phyloP scores from a whole-genome alignment of 2,113 vertebrate species.

The Ardeotis arabs region DNA sequence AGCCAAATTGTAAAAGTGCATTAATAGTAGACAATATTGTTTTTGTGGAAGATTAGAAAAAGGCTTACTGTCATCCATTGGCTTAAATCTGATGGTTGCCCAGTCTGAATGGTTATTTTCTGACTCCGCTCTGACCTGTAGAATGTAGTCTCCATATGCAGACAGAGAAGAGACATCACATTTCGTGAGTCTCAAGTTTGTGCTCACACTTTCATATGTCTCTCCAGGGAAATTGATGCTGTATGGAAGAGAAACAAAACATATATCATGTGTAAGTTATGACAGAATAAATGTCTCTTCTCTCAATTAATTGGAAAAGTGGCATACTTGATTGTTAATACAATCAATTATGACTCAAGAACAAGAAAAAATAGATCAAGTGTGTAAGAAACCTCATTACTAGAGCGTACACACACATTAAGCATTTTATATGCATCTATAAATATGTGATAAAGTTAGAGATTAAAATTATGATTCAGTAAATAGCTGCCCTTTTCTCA shows the following conservation, averaged over 20 bases:
- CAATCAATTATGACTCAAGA: accelerated
- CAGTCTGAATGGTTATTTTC: slow-evolving; percentile 42
- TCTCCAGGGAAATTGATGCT: not conserved
- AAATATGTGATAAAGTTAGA: not conserved
- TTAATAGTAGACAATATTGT: not conserved
- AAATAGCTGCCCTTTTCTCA: not conserved
- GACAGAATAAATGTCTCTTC: not conserved
- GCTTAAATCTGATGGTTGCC: slow-evolving; percentile 61
- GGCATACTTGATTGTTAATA: not conserved
- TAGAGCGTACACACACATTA: too few relatives aligned
- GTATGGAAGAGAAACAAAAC: not conserved
- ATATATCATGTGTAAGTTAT: not conserved
- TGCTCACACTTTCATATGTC: not conserved
- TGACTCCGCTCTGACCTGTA: slow-evolving; percentile 63
- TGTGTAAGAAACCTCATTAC: not conserved
- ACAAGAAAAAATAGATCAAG: not conserved
- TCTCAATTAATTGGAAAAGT: not conserved
- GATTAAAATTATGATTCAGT: not conserved
- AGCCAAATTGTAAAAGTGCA: not conserved
- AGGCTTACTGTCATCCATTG: slow-evolving; percentile 76
- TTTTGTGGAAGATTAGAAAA: not conserved
- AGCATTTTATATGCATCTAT: not conserved
- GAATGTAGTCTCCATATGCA: slow-evolving; percentile 3
- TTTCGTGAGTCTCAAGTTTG: not conserved
- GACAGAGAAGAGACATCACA: slow-evolving; percentile 71